phyloP scores from a whole-genome alignment of 2,113 vertebrate genomes.

The Ginglymostoma cirratum region DNA sequence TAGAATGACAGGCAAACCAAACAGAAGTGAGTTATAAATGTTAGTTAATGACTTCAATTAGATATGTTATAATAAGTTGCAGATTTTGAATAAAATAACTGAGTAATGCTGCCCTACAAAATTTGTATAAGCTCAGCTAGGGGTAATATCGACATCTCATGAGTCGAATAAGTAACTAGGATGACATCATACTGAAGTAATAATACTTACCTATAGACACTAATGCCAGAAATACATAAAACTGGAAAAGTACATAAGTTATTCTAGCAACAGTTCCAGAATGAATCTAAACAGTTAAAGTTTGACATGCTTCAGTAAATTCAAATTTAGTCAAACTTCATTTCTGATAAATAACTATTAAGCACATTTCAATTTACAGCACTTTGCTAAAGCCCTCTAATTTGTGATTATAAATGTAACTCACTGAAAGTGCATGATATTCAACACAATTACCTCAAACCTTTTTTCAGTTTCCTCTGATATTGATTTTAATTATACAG shows the following conservation, averaged over 20 bases:
- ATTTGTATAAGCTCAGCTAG: background rate
- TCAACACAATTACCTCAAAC: background rate
- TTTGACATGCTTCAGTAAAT: slow-evolving; percentile 4
- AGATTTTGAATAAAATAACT: slow-evolving; percentile 6
- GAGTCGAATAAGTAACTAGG: background rate
- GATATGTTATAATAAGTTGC: background rate
- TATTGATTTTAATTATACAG: background rate
- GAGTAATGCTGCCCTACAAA: background rate
- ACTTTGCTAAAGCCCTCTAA: background rate
- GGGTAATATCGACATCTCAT: background rate
- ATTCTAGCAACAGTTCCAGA: background rate
- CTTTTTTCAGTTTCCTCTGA: background rate
- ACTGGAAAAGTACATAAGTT: background rate
- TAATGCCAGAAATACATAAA: background rate
- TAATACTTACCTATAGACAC: background rate
- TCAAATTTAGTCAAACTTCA: background rate
- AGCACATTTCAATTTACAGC: background rate
- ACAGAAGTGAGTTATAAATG: background rate
- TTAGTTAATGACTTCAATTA: background rate
- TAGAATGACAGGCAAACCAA: background rate
- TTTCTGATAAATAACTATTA: background rate
- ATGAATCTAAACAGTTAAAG: background rate
- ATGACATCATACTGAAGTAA: background rate
- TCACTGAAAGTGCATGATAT: background rate
- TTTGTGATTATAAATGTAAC: background rate